A percentile compares a stretch with the other conserved stretches of the same genome.
Conservation (phyloP, 2,113 vertebrate species). For the Eublepharis macularius region DNA sequence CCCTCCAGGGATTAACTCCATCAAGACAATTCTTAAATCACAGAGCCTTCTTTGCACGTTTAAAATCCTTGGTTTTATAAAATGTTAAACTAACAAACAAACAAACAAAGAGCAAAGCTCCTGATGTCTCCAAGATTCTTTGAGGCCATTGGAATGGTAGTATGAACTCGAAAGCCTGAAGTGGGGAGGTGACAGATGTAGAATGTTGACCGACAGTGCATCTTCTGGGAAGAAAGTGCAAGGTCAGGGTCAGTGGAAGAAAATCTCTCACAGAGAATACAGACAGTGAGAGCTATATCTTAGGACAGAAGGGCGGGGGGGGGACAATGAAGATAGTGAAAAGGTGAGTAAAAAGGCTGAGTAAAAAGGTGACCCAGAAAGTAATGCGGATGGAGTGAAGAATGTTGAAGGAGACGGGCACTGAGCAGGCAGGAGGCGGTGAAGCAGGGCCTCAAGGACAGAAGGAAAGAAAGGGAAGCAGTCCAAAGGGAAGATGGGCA, state of each 20-base stretch:
- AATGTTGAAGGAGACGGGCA: background rate
- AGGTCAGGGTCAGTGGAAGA: background rate
- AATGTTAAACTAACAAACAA: no score
- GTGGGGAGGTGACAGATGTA: background rate
- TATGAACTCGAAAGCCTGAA: background rate
- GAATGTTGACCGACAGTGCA: background rate
- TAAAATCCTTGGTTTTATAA: background rate
- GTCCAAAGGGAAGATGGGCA: no score
- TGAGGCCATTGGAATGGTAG: background rate
- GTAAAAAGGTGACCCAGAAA: background rate
- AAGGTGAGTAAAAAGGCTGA: no score
- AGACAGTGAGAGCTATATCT: no score
- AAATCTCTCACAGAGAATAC: background rate
- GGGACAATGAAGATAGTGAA: background rate
- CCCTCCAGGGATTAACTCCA: background rate
- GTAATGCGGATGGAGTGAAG: background rate
- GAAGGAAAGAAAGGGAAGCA: background rate
- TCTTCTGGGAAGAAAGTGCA: background rate
- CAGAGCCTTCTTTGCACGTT: background rate
- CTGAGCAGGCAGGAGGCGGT: background rate
- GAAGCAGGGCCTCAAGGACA: accelerated
- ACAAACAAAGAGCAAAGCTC: no score
- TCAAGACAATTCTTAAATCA: background rate
- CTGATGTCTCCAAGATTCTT: background rate
- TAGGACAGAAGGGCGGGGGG: background rate